Evolutionary conservation across 2,888 invertebrate genomes (phyloP).

Genomic region (Diogma glabrata): DNA sequence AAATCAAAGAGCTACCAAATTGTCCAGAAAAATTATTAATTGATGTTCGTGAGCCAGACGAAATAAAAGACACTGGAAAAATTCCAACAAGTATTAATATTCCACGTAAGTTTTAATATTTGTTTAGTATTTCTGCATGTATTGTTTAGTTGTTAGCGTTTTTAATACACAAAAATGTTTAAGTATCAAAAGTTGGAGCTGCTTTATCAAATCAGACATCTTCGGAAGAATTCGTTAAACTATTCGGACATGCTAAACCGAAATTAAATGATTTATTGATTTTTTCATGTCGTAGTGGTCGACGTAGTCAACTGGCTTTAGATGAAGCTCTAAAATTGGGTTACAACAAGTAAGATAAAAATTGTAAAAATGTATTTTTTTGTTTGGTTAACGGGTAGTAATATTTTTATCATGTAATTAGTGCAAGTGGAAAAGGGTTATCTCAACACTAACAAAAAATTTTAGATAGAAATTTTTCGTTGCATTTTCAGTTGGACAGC

Average conservation of each 20-base stretch:
- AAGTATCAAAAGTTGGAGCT: constrained; percentile 13
- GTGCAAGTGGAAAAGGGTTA: too few relatives aligned
- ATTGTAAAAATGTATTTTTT: too few relatives aligned
- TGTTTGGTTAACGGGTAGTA: too few relatives aligned
- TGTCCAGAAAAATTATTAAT: constrained; percentile 45
- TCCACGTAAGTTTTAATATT: constrained; percentile 47
- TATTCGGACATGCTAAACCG: constrained; percentile 49
- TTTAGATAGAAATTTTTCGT: too few relatives aligned
- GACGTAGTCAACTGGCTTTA: constrained; percentile 12
- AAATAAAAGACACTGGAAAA: constrained; percentile 55
- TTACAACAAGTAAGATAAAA: constrained; percentile 15
- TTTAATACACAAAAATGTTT: neutral
- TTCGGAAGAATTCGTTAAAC: constrained; percentile 41
- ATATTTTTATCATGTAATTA: too few relatives aligned
- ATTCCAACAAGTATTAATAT: constrained; percentile 67
- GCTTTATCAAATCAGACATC: constrained; percentile 21
- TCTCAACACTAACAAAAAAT: too few relatives aligned
- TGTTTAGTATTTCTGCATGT: neutral
- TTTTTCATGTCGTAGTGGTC: constrained; percentile 15
- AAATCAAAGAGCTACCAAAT: constrained; percentile 40
- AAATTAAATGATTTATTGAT: constrained; percentile 43
- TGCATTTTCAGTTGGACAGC: constrained; percentile 3
- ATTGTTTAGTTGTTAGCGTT: neutral
- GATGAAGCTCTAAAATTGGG: constrained; percentile 11
- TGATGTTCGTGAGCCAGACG: constrained; percentile 65